These are phyloP conservation scores for Nautilus pompilius DNA, from an alignment of 1,140 invertebrate species.

Conservation along the genomic window DNA sequence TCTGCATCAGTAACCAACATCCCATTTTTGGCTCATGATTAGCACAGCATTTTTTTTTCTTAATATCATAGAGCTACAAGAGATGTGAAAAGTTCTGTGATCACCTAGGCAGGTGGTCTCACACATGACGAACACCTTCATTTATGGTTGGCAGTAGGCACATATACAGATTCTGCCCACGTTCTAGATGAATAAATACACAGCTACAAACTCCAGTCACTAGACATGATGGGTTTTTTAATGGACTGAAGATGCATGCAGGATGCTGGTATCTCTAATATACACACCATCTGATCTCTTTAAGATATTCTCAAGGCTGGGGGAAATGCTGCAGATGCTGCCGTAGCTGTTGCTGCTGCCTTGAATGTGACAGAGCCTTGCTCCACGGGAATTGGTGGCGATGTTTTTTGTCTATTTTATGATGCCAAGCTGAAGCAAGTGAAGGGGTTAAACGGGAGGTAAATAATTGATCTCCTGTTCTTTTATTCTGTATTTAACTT, in stretches of 20 bases:
- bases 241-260: neutral
- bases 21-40: no score
- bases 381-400: conserved; percentile 55
- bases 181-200: neutral
- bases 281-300: neutral
- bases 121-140: neutral
- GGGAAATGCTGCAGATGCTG: conserved; percentile 59
- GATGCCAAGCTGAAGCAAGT: conserved; percentile 40
- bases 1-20: no score
- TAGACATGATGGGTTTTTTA: neutral
- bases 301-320: conserved; percentile 52
- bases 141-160: neutral
- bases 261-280: neutral
- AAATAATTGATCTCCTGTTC: neutral
- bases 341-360: conserved; percentile 54
- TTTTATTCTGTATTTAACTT: no score
- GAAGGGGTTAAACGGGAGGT: conserved; percentile 49
- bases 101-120: neutral
- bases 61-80: no score
- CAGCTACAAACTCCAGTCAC: neutral
- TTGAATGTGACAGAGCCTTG: conserved; percentile 54
- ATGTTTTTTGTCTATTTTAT: conserved; percentile 54
- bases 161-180: neutral
- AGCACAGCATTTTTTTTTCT: no score
- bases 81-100: no score